Evolutionary conservation across 2,888 invertebrate genomes (phyloP).

Genomic region (Megamerina dolium): DNA sequence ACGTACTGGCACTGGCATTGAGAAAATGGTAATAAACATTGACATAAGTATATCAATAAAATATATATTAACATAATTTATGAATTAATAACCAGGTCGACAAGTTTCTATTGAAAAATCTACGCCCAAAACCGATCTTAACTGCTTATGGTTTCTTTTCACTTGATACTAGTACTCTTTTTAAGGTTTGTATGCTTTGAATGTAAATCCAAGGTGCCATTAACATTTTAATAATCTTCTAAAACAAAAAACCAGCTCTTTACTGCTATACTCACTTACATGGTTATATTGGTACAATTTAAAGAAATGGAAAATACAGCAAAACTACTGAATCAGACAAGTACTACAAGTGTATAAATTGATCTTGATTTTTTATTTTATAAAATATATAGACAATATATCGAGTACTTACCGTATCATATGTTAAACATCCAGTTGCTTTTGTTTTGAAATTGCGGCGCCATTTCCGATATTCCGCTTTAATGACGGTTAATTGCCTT

Average conservation of each 20-base stretch:
- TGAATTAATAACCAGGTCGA: slow-evolving; percentile 27
- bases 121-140: slow-evolving; percentile 37
- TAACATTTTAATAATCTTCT: slow-evolving; percentile 3
- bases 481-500: slow-evolving; percentile 89
- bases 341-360: too few relatives aligned
- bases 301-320: slow-evolving; percentile 41
- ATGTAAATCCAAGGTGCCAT: too few relatives aligned
- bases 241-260: too few relatives aligned
- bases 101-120: slow-evolving; percentile 38
- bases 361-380: too few relatives aligned
- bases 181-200: slow-evolving; percentile 28
- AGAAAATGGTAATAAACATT: slow-evolving; percentile 31
- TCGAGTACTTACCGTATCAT: slow-evolving; percentile 60
- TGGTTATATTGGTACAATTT: slow-evolving; percentile 43
- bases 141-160: slow-evolving; percentile 44
- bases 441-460: slow-evolving; percentile 64
- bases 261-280: slow-evolving; percentile 40
- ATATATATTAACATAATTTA: background rate
- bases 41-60: background rate
- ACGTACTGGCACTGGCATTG: slow-evolving; percentile 27
- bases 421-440: slow-evolving; percentile 65
- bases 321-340: slow-evolving; percentile 14
- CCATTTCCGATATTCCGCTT: slow-evolving; percentile 99
- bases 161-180: slow-evolving; percentile 37
- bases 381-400: background rate